Base-by-base conservation (phyloP, 2,797 vertebrate genomes). In the Margarornis squamiger region DNA sequence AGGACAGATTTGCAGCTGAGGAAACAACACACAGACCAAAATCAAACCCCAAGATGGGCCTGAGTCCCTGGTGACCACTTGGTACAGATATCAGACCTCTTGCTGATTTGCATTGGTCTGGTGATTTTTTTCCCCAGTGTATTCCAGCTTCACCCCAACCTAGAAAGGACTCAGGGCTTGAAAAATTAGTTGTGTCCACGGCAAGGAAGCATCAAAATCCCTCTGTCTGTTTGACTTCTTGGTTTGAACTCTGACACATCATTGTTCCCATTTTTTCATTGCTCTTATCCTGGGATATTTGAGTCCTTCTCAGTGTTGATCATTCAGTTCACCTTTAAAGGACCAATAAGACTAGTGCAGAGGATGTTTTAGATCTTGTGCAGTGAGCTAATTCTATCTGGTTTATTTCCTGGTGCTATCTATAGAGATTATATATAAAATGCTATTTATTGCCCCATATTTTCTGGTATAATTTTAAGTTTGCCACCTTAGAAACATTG, bases 11-110 rank as follows among this genome's bases (percentile, higher is more conserved):
- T 52, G 59, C 26, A 59, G 49, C 59, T 27, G 41, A 45, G 49
- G n/a, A 49, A 81, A 61, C 20, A 57, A 10, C 14, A 30, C 11
- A 7, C 0, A 2, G 58, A 18, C 22, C 48, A 36, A 68, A 79
- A 62, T 27, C 21, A 58, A 75, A 5, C 17, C 39, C 5, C 0
- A 67, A 9, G n/a, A 5, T 4, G 6, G 1, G 3, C 7, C 19
- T 63, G 70, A 7, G 2, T 11, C 26, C 38, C 30, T 27, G 43
- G 9, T 34, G 26, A 39, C 14, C 1, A 0, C 46, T 13, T 15
- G 23, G 30, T n/a, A 74, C 34, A 75, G 74, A 54, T 45, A 32
- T 58, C 38, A 36, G 22, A 30, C 7, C 27, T 58, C 46, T 55
- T 55, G 10, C 30, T 17, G 45, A 2, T 34, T 41, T 48, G 20